phyloP scores from a whole-genome alignment of 2,888 invertebrate species.

The Hirtodrosophila trivittata region DNA sequence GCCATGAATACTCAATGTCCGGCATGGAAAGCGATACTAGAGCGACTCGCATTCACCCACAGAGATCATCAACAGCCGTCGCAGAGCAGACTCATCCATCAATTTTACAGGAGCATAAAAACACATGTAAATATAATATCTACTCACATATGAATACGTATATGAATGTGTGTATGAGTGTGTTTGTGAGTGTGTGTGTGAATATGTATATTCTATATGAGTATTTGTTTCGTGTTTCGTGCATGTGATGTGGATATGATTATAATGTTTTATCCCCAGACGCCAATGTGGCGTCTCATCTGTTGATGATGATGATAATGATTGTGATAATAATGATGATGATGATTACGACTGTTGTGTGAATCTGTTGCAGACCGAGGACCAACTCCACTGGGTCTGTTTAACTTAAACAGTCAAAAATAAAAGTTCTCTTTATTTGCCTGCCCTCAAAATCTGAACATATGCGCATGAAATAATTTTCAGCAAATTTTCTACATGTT shows the following conservation, averaged over 20 bases:
- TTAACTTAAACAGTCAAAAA: constrained; percentile 47
- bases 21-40: constrained; percentile 13
- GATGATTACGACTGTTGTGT: neutral
- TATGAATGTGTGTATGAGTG: constrained; percentile 2
- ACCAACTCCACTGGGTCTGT: constrained; percentile 50
- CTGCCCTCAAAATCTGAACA: constrained; percentile 7
- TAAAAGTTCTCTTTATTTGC: constrained; percentile 5
- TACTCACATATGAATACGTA: constrained; percentile 16
- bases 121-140: constrained; percentile 3
- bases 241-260: constrained; percentile 34
- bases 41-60: constrained; percentile 11
- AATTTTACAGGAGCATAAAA: constrained; percentile 32
- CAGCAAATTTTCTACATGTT: constrained; percentile 64
- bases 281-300: constrained; percentile 11
- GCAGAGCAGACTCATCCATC: constrained; percentile 50
- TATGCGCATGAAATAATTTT: constrained; percentile 30
- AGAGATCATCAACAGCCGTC: constrained; percentile 16
- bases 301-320: constrained; percentile 21
- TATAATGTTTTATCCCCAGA: constrained; percentile 23
- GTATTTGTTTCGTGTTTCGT: constrained; percentile 13
- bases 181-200: constrained; percentile 5
- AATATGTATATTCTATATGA: constrained; percentile 19
- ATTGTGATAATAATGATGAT: constrained; percentile 16
- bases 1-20: constrained; percentile 67
- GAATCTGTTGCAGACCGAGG: constrained; percentile 35